Base-by-base conservation (phyloP, 2,797 vertebrate genomes). In the Melanotaenia trifasciata region DNA sequence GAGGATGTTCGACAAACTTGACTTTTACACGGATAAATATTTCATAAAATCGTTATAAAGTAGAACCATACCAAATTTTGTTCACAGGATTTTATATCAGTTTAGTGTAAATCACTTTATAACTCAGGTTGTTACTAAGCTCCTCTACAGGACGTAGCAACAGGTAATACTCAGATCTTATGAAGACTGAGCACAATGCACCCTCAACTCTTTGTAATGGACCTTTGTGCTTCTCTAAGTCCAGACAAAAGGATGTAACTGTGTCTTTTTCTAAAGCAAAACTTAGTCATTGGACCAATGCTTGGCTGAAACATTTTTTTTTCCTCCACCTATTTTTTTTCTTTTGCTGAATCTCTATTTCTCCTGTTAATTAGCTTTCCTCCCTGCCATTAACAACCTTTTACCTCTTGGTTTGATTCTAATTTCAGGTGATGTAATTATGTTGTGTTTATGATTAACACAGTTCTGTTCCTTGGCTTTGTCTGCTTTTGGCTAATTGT, bases 181-280 rank as follows among this genome's bases (percentile, higher is more conserved):
- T 64, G 35, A 65, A 33, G 22, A 60, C 12, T 2, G 58, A 58
- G 77, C 45, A 64, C 53, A 69, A 64, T 3, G 4, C 38, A 59
- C 33, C 47, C 61, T 20, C n/a, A 47, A 54, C 69, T 54, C 18
- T 10, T 58, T 64, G 56, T 71, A 63, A 80, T 72, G 36, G 76
- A 72, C 72, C 73, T 74, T 33, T 72, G 72, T 61, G 69, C 56
- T 66, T 64, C 65, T 78, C 58, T 79, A 61, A 76, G 63, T 24
- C 10, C 1, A 81, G 74, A 81, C 81, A 54, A 87, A 85, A 82
- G 47, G 72, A 74, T 50, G 20, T 58, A 0, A 36, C 59, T 33
- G 24, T 35, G 74, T 45, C 2, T 26, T 7, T 56, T 28, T 16
- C 70, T 64, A 43, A 0, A 0, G 12, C 3, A 14, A 40, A 40